Evolutionary conservation across 2,797 vertebrate genomes (phyloP).

Genomic region (Melanotaenia parkinsoni): DNA sequence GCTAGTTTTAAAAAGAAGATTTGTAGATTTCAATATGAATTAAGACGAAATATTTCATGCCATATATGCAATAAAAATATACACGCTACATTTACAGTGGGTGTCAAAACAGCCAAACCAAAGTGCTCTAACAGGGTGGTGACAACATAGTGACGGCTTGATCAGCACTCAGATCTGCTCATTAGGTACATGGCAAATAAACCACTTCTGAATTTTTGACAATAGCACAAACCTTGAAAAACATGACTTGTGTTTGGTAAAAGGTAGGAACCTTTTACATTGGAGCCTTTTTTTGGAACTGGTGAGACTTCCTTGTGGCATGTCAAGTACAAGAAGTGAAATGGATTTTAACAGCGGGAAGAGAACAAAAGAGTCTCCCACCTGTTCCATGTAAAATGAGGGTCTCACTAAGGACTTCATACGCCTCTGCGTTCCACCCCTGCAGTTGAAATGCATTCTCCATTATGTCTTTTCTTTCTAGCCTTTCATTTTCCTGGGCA

Average conservation of each 20-base stretch:
- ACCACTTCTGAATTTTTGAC: slow-evolving; percentile 73
- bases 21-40: slow-evolving; percentile 26
- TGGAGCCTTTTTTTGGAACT: slow-evolving; percentile 64
- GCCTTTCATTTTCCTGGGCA: slow-evolving; percentile 85
- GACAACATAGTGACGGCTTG: slow-evolving; percentile 64
- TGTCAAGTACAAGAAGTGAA: slow-evolving; percentile 85
- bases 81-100: slow-evolving; percentile 8
- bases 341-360: slow-evolving; percentile 87
- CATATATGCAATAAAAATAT: slow-evolving; percentile 18
- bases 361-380: slow-evolving; percentile 87
- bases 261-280: slow-evolving; percentile 72
- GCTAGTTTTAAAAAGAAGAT: slow-evolving; percentile 41
- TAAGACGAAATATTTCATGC: slow-evolving; percentile 27
- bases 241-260: slow-evolving; percentile 67
- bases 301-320: slow-evolving; percentile 78
- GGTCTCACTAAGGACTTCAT: slow-evolving; percentile 82
- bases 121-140: slow-evolving; percentile 50
- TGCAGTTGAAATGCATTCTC: slow-evolving; percentile 85
- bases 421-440: slow-evolving; percentile 82
- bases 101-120: slow-evolving; percentile 29
- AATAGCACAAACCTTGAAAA: slow-evolving; percentile 63
- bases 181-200: slow-evolving; percentile 70
- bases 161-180: slow-evolving; percentile 64
- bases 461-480: slow-evolving; percentile 84
- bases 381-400: slow-evolving; percentile 87